Percentiles rank a stretch among this genome's conserved stretches.
phyloP scores from a whole-genome alignment of 92 coral and sea anemone species.

The Meandrina meandrites region DNA sequence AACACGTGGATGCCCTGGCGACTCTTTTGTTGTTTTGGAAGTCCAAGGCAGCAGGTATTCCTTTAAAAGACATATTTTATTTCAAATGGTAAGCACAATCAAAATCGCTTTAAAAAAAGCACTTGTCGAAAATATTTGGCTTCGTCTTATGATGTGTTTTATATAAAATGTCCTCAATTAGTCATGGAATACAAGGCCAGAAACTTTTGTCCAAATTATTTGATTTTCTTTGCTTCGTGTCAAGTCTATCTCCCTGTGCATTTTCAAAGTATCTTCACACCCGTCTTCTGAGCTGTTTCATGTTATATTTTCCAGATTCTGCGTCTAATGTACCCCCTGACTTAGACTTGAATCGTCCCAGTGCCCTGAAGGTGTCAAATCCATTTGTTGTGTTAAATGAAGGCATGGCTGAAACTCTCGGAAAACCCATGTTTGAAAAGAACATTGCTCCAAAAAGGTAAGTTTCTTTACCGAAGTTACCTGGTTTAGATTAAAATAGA shows the following conservation, averaged over 20 bases:
- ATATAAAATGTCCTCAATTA: not conserved
- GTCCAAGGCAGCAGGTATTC: constrained; percentile 71
- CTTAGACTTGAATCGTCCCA: constrained; percentile 14
- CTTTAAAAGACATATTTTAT: not conserved
- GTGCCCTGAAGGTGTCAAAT: constrained; percentile 61
- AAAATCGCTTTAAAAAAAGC: not conserved
- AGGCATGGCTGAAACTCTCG: constrained; percentile 88
- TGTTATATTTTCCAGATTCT: constrained; percentile 12
- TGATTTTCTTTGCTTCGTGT: no score
- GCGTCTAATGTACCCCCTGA: constrained; percentile 6
- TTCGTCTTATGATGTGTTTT: not conserved
- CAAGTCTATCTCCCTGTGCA: no score
- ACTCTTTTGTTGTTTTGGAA: constrained; percentile 83
- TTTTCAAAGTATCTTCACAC: no score
- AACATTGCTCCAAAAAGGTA: constrained; percentile 90
- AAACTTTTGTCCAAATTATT: no score
- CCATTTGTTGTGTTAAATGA: constrained; percentile 93
- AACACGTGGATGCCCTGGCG: constrained; percentile 84
- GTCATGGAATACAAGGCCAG: not conserved
- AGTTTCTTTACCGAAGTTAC: not conserved
- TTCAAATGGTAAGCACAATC: not conserved
- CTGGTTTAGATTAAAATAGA: not conserved
- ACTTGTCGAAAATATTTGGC: not conserved
- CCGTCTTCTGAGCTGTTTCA: no score
- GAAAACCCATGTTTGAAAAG: constrained; percentile 93